Base-by-base conservation (phyloP, 1,140 invertebrate genomes). In the Glossosoma conforme region DNA sequence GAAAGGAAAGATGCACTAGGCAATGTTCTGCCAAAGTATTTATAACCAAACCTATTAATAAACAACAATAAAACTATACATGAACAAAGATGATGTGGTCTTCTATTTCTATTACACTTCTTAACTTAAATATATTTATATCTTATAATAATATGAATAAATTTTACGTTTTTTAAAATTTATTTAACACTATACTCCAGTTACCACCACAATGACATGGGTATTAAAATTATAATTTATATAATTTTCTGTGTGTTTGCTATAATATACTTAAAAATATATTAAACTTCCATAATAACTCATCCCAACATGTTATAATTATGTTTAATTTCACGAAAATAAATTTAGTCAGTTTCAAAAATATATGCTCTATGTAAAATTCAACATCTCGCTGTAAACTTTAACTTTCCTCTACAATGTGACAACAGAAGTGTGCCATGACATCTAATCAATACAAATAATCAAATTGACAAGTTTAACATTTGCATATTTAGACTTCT, bases 1-100 rank as follows among this genome's bases (percentile, higher is more conserved):
- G 18, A 33, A 40, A 21, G 35, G 19, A 40, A 41, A 32, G 30
- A 30, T 28, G 30, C 11, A 10, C 9, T 11, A 41, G n/a, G n/a
- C 8, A 9, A 9, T 9, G 8, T n/a, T n/a, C n/a, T 9, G n/a
- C n/a, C 25, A 9, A 47, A 21, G 10, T 47, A 47, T n/a, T 40
- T 50, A 25, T 48, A 56, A 56, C 33, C 28, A 40, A 47, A 46
- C 44, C 40, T 48, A 42, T 32, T 15, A 46, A 49, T 55, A 55
- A 48, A 57, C 44, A 57, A 57, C 44, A 57, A 57, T 52, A 52
- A 52, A 57, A 35, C 38, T 44, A 47, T 50, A 36, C 20, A 21
- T 38, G 51, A 58, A 58, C 55, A 58, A 58, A 58, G 51, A 53
- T 58, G 37, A 30, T 53, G 55, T 53, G 55, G 55, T 58, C 41